A percentile compares a stretch with the other conserved stretches of the same genome.
These are phyloP conservation scores for Drosophila equinoxialis DNA, from an alignment of 1,140 invertebrate species.

Conservation along the genomic window DNA sequence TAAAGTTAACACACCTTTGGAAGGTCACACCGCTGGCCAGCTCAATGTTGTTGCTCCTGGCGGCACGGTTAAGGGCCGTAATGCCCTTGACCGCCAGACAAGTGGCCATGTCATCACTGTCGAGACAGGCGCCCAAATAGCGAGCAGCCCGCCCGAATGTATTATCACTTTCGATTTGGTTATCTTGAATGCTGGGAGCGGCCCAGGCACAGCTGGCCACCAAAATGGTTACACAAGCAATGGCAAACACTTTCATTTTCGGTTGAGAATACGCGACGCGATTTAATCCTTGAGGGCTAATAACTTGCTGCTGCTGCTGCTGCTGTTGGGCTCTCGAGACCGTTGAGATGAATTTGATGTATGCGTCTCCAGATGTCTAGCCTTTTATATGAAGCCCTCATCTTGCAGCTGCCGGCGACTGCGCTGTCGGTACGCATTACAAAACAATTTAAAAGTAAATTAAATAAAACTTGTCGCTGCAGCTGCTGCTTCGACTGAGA, in stretches of 20 bases:
- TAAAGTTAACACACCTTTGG: constrained; percentile 82
- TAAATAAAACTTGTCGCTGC: constrained; percentile 46
- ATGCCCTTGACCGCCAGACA: constrained; percentile 86
- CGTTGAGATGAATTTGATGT: constrained; percentile 82
- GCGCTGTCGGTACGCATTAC: constrained; percentile 64
- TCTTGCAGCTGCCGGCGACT: constrained; percentile 46
- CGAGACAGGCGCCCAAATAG: constrained; percentile 76
- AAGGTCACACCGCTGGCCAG: constrained; percentile 86
- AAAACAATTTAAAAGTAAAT: constrained; percentile 80
- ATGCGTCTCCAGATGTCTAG: constrained; percentile 66
- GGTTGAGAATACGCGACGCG: constrained; percentile 52
- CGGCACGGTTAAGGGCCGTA: constrained; percentile 84
- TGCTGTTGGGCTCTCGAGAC: constrained; percentile 64
- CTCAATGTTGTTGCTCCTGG: constrained; percentile 85
- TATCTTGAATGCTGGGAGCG: constrained; percentile 81
- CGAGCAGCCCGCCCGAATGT: constrained; percentile 68
- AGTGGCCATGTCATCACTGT: constrained; percentile 84
- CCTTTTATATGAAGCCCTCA: constrained; percentile 75
- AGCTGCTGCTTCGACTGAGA: constrained; percentile 20
- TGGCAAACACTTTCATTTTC: constrained; percentile 83
- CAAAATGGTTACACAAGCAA: constrained; percentile 67
- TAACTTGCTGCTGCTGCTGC: constrained; percentile 33
- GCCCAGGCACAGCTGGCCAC: constrained; percentile 73
- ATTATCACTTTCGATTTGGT: constrained; percentile 74
- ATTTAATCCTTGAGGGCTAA: constrained; percentile 61